Conservation (phyloP, 2,113 vertebrate species). For the Rhinolophus ferrumequinum region DNA sequence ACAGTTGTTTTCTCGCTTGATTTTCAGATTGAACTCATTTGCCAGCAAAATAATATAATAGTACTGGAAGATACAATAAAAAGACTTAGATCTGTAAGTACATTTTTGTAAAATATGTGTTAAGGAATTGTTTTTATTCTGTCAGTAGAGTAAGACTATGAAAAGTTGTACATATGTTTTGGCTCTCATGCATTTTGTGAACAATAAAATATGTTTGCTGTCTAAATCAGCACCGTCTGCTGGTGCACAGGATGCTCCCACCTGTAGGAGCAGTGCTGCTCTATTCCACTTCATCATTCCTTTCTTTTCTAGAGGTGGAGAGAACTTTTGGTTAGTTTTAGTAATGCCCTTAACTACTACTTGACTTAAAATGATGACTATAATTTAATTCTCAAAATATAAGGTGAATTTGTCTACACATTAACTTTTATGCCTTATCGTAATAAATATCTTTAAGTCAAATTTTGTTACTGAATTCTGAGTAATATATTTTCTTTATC, state of each 20-base stretch:
- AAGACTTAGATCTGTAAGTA: conserved; percentile 84
- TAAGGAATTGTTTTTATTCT: conserved; percentile 14
- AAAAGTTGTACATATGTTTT: neutral
- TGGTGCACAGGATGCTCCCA: neutral
- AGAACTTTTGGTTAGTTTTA: conserved; percentile 29
- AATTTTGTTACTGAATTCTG: no score
- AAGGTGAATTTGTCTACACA: neutral
- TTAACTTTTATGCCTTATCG: conserved; percentile 44
- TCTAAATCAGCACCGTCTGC: neutral
- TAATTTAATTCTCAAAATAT: conserved; percentile 39
- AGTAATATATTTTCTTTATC: no score
- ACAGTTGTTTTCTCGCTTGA: conserved; percentile 25
- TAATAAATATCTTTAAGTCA: neutral
- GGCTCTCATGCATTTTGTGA: neutral
- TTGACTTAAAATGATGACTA: conserved; percentile 44
- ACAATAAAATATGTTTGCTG: neutral
- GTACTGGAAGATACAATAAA: conserved; percentile 81
- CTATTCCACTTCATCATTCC: neutral
- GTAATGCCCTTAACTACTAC: neutral
- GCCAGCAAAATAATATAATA: conserved; percentile 83
- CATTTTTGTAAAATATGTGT: conserved; percentile 50
- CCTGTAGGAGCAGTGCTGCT: neutral
- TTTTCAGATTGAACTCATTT: conserved; percentile 82
- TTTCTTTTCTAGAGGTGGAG: neutral
- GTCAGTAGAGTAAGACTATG: neutral